Evolutionary conservation across 2,113 vertebrate species (phyloP).

Genomic region (Saimiri boliviensis): DNA sequence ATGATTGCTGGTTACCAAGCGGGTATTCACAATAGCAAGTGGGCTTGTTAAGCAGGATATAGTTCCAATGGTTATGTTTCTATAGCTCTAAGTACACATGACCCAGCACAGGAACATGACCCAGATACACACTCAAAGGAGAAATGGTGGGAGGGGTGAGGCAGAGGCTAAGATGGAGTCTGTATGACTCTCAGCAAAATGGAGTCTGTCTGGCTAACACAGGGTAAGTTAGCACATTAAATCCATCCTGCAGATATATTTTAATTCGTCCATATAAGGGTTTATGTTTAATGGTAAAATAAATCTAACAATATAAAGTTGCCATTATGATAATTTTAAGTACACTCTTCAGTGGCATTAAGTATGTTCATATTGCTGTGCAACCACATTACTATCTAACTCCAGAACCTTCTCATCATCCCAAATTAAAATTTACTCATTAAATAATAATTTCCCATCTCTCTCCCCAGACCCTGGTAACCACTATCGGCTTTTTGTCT

Average conservation of each 20-base stretch:
- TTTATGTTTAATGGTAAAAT: neutral
- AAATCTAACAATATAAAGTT: neutral
- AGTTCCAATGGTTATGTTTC: no score
- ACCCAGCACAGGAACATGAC: no score
- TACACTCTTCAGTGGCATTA: neutral
- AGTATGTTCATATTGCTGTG: neutral
- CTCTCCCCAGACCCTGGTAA: neutral
- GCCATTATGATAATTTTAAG: neutral
- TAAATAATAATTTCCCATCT: neutral
- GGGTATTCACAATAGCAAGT: no score
- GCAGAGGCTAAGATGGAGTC: no score
- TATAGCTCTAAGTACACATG: no score
- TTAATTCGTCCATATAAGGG: neutral
- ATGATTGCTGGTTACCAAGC: no score
- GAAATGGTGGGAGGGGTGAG: no score
- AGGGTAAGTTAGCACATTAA: neutral
- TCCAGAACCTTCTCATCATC: neutral
- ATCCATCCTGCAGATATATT: neutral
- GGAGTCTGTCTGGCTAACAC: no score
- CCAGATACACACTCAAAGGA: no score
- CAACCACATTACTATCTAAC: neutral
- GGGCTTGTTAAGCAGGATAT: no score
- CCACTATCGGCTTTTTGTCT: neutral
- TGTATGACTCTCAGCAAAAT: no score
- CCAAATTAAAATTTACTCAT: neutral